phyloP scores from a whole-genome alignment of 2,797 vertebrate genomes.

The Acrocephalus scirpaceus region DNA sequence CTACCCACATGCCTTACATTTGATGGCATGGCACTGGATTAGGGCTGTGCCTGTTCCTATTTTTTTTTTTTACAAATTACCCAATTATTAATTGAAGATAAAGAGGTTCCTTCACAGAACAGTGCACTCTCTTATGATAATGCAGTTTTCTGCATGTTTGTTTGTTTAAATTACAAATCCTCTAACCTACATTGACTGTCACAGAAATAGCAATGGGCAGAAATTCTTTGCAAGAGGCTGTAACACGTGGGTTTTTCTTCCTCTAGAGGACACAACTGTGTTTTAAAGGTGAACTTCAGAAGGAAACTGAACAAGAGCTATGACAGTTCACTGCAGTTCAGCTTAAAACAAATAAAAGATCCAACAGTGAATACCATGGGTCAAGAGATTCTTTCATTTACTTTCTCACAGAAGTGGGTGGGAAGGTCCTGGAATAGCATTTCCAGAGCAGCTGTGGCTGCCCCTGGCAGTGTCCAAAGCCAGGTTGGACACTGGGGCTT shows the following conservation, averaged over 20 bases:
- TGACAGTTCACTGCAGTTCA: background rate
- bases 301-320: background rate
- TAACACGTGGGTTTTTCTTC: accelerated
- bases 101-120: background rate
- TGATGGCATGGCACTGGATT: background rate
- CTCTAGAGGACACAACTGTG: background rate
- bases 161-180: background rate
- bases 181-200: background rate
- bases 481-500: accelerated
- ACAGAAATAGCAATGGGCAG: background rate
- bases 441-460: background rate
- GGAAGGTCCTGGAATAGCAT: accelerated
- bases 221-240: background rate
- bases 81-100: background rate
- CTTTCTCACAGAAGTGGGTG: background rate
- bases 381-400: background rate
- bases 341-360: background rate
- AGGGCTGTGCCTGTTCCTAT: background rate
- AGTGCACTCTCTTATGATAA: background rate
- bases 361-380: background rate
- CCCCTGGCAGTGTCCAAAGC: background rate
- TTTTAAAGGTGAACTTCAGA: background rate
- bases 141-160: background rate
- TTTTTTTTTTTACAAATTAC: background rate
- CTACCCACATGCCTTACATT: background rate